Conservation (phyloP, 2,113 vertebrate genomes). For the Urocolius indicus region DNA sequence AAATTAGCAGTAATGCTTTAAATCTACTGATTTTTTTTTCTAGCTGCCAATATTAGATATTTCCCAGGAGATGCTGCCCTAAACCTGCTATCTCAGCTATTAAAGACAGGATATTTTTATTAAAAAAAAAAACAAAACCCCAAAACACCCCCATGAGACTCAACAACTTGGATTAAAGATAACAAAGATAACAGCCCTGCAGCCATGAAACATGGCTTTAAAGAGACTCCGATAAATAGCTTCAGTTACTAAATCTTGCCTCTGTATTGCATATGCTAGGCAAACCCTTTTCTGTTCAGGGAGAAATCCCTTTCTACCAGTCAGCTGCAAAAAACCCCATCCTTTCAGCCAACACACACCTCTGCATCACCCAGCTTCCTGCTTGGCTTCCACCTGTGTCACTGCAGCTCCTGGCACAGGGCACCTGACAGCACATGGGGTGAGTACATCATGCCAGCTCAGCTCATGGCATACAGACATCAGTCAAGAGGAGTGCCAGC, state of each 20-base stretch:
- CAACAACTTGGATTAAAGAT: conserved; percentile 15
- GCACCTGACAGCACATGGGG: background rate
- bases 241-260: background rate
- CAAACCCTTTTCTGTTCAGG: background rate
- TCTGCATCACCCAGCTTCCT: background rate
- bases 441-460: background rate
- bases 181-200: background rate
- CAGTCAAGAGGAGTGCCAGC: background rate
- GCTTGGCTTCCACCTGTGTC: background rate
- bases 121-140: background rate
- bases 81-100: conserved; percentile 45
- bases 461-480: background rate
- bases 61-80: conserved; percentile 14
- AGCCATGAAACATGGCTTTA: background rate
- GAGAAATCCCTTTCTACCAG: background rate
- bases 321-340: background rate
- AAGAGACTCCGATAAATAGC: background rate
- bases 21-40: background rate
- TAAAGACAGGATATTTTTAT: conserved; percentile 42
- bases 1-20: background rate
- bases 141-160: conserved; percentile 1
- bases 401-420: background rate
- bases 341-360: background rate
- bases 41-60: conserved; percentile 24
- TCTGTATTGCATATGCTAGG: background rate